Base-by-base conservation (phyloP, 2,888 invertebrate genomes). In the Hololepta plana region DNA sequence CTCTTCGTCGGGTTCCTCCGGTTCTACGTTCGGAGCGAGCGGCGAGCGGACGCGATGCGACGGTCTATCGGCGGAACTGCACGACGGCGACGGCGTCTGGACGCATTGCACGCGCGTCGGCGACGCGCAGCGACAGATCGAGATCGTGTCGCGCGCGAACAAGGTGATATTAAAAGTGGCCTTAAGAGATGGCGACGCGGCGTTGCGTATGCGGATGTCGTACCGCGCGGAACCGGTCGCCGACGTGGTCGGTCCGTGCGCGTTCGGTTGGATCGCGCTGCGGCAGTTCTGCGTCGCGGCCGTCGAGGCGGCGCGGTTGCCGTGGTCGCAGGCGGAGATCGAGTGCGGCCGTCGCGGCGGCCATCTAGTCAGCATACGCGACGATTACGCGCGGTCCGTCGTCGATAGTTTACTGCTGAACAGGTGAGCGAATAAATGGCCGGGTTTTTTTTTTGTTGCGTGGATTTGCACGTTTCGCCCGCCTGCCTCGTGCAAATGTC, bases 201-300 rank as follows among this genome's bases (percentile, higher is more conserved):
- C 38, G 15, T 32, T 51, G 24, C 41, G 44, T 11, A 39, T 72
- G 38, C 64, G 64, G 36, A 60, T 71, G 30, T 63, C 63, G 49
- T 74, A 72, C 56, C 61, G 62, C 47, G 70, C 72, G 24, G 65
- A 68, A 37, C 60, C 67, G 2, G 51, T 72, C 3, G 60, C 63
- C 4, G 67, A 66, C 12, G 49, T 73, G 2, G 66, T 71, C 12
- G 67, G 67, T 1, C 61, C 63, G 35, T 77, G 76, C 48, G 70
- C 68, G 23, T 76, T 71, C 38, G 74, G 74, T 1, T 77, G 75
- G 73, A 65, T 75, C 31, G 54, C 67, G 3, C 56, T 71, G 32
- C 62, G 66, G 24, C 69, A 70, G 38, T 71, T 71, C 47, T 77
- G 76, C 44, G 59, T 76, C 39, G 51, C 66, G 28, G 64, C 67